Conservation (phyloP, 1,140 invertebrate genomes). For the Trichomalopsis sarcophagae region DNA sequence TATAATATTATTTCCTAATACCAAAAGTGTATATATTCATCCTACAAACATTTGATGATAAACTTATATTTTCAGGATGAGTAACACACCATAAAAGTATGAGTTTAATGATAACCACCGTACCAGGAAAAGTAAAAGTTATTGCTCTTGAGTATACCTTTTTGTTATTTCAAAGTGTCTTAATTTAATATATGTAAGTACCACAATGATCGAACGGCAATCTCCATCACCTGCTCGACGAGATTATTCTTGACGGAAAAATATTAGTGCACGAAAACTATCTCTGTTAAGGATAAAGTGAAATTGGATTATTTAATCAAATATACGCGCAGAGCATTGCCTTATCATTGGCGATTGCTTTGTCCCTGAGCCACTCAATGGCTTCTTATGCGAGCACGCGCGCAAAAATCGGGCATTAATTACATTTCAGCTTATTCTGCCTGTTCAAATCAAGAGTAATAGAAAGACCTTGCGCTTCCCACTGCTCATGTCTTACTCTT, state of each 20-base stretch:
- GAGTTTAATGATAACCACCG: not conserved
- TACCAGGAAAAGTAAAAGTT: not conserved
- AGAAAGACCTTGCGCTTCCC: no score
- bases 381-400: not conserved
- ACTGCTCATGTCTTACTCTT: no score
- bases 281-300: not conserved
- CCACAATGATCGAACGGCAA: not conserved
- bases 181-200: no score
- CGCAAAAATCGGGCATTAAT: constrained; percentile 2
- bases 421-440: not conserved
- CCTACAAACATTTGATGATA: no score
- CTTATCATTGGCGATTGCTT: not conserved
- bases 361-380: not conserved
- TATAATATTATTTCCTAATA: no score
- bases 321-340: not conserved
- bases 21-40: no score
- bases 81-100: not conserved
- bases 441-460: not conserved
- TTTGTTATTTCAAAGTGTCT: no score
- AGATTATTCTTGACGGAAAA: not conserved
- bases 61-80: not conserved
- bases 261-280: not conserved
- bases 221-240: not conserved
- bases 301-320: not conserved
- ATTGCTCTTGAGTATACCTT: not conserved